Evolutionary conservation across 2,113 vertebrate genomes (phyloP), one percentile per base, ranked within the genome.

Genomic region (Rostratula benghalensis): DNA sequence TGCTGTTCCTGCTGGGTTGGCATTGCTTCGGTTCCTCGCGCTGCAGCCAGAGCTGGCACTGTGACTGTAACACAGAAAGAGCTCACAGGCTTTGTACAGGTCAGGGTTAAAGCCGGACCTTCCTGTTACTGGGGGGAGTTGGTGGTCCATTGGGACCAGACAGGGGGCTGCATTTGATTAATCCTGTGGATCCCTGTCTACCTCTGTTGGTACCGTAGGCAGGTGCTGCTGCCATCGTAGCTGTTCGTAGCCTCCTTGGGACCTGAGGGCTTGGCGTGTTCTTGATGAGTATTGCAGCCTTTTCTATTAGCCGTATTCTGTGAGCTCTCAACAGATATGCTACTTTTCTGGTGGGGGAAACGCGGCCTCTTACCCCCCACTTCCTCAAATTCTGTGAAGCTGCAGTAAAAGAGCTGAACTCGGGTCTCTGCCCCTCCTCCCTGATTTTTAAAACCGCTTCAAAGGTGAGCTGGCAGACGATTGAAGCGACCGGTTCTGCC

Each of bases 361-460:
- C 85, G 43, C 24, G 1, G 69, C 46, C 61, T 89, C 50, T 54
- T 78, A 83, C 53, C 83, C 37, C 61, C 50, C 89, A 51, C 5
- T 0, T 95, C 71, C 94, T 86, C 60, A 23, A 23, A 64, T 51
- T 91, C 83, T 96, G 85, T 95, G 95, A 95, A 95, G 85, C 22
- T 80, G 73, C 18, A 59, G 74, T 83, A 41, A 63, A 87, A 97
- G 85, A 84, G 85, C 80, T 87, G 79, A 94, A 88, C 87, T 95
- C 4, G 2, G 89, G 19, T 95, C 81, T 91, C 80, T 68, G 89
- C 53, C 57, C 92, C 95, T 96, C 96, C 96, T 96, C 82, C 80
- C 82, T 69, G 68, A 94, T 95, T 94, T 95, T 89, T 67, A 80
- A 90, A 93, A 73, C 94, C 91, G 85, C 96, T 96, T 97, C 95